Base-by-base conservation (phyloP, 2,888 invertebrate species). In the Tetragonula carbonaria region DNA sequence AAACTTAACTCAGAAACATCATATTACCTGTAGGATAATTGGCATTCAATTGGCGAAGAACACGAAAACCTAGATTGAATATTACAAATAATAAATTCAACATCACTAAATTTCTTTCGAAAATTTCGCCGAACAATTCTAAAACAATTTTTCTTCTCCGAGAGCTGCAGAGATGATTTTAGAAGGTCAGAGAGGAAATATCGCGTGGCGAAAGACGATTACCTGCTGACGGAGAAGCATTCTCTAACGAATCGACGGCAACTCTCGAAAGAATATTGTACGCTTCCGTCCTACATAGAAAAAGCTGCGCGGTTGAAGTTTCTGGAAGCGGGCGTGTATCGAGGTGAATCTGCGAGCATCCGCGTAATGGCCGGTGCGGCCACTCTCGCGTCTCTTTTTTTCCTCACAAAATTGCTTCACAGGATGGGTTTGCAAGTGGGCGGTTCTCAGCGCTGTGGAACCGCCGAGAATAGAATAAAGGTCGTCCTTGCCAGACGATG, bases 401-500 rank as follows among this genome's bases (percentile, higher is more conserved):
- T 84, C 74, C 80, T 71, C 76, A 81, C 45, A 87, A 87, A 87
- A 90, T 90, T 88, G 89, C 87, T 88, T 86, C 82, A 77, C 84
- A 78, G 77, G 74, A 87, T 82, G 85, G 83, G 81, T 78, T 45
- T 85, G 87, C 85, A 86, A 89, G 87, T 90, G 87, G 90, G 90
- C 87, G 89, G 84, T 86, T 83, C 89, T 84, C 85, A 71, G 84
- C 80, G 85, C 78, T 73, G 82, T 87, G 71, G 84, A 86, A 87
- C 78, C 85, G 84, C 76, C 80, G 87, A 81, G 84, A 88, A 88
- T 88, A 87, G 86, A 88, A 88, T 88, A 88, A 88, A 88, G 88
- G 88, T 80, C 82, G 88, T 87, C 87, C 87, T 88, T 86, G 88
- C 86, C 70, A 85, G 84, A 79, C 86, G 88, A 84, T 75, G 88